A percentile compares a stretch with the other conserved stretches of the same genome.
Conservation (phyloP, 2,113 vertebrate species). For the Forbesichthys agassizii region DNA sequence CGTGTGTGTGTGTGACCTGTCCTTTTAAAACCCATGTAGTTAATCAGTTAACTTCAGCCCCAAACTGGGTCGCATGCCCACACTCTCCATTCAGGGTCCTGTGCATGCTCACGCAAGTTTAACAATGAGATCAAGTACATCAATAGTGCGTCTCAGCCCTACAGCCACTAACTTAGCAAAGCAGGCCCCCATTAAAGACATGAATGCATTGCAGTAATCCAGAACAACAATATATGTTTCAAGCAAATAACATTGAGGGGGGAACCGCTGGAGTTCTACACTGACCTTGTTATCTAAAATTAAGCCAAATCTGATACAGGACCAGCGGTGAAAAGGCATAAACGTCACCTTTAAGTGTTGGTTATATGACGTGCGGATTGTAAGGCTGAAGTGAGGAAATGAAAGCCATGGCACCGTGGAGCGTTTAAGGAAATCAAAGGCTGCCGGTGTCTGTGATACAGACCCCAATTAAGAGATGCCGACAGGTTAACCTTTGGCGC, state of each 20-base stretch:
- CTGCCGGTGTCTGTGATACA: slow-evolving; percentile 43
- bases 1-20: background rate
- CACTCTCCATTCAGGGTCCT: slow-evolving; percentile 26
- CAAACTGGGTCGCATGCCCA: slow-evolving; percentile 37
- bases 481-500: slow-evolving; percentile 76
- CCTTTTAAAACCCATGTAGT: too few relatives aligned
- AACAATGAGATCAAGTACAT: slow-evolving; percentile 36
- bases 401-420: slow-evolving; percentile 52
- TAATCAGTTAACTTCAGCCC: too few relatives aligned
- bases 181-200: slow-evolving; percentile 9
- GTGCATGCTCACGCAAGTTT: background rate
- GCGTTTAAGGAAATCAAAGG: slow-evolving; percentile 65
- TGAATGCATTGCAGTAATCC: too few relatives aligned
- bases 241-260: too few relatives aligned
- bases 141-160: slow-evolving; percentile 43
- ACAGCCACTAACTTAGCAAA: slow-evolving; percentile 42
- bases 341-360: slow-evolving; percentile 9
- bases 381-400: slow-evolving; percentile 39
- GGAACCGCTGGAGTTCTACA: too few relatives aligned
- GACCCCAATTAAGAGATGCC: slow-evolving; percentile 61
- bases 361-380: slow-evolving; percentile 11
- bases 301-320: background rate
- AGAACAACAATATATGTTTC: too few relatives aligned
- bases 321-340: slow-evolving; percentile 1
- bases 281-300: too few relatives aligned